Percentiles rank a stretch among this genome's conserved stretches.
phyloP scores from a whole-genome alignment of 2,113 vertebrate species.

The Pedionomus torquatus region DNA sequence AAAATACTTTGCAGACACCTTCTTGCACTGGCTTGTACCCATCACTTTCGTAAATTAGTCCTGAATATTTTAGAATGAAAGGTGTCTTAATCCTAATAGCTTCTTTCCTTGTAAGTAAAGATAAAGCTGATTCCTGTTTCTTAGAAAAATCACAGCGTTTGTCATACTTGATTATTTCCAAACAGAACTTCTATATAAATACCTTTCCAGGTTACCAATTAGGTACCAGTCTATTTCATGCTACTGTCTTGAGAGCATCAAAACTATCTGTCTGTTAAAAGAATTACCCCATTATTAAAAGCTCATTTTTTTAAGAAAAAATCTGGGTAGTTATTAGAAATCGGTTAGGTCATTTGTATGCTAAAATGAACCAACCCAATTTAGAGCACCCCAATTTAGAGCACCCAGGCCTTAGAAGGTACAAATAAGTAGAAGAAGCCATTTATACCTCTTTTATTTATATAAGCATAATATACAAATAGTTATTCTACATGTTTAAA shows the following conservation, averaged over 20 bases:
- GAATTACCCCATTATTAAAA: background rate
- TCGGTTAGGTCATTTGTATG: background rate
- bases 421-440: background rate
- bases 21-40: background rate
- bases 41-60: background rate
- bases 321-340: accelerated
- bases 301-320: background rate
- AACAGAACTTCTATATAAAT: background rate
- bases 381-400: background rate
- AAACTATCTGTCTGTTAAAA: background rate
- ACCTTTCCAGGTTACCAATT: background rate
- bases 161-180: background rate
- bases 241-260: background rate
- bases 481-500: background rate
- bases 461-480: background rate
- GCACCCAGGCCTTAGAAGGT: background rate
- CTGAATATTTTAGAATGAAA: background rate
- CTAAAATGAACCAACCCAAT: background rate
- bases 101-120: background rate
- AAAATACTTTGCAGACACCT: background rate
- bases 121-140: background rate
- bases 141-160: background rate
- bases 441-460: background rate
- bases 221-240: background rate
- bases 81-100: background rate